Conservation (phyloP, 2,888 invertebrate species). For the Tetranychus truncatus region DNA sequence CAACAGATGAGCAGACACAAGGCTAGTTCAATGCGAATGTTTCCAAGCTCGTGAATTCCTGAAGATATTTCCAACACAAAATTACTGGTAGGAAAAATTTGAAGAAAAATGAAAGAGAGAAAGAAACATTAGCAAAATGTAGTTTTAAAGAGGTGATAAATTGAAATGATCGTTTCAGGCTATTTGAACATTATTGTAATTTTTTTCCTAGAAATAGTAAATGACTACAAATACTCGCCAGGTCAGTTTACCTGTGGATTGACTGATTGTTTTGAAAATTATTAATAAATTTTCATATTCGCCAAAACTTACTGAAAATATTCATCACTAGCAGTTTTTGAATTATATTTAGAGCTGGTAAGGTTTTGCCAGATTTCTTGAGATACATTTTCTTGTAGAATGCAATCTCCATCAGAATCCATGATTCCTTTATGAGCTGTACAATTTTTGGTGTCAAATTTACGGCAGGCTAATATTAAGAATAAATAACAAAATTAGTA, state of each 20-base stretch:
- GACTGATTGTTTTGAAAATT: slow-evolving; percentile 15
- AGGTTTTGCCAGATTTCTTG: slow-evolving; percentile 27
- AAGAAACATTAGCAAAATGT: too few species aligned
- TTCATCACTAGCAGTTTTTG: slow-evolving; percentile 37
- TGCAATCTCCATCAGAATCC: slow-evolving; percentile 31
- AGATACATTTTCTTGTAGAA: slow-evolving; percentile 24
- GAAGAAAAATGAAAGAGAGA: too few species aligned
- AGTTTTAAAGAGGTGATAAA: too few species aligned
- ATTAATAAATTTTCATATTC: background rate
- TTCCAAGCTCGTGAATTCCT: slow-evolving; percentile 29
- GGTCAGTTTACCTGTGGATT: background rate
- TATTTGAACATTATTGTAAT: too few species aligned
- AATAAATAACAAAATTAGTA: too few species aligned
- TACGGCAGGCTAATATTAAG: slow-evolving; percentile 28
- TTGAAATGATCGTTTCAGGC: too few species aligned
- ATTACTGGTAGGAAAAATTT: background rate
- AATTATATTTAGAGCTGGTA: slow-evolving; percentile 27
- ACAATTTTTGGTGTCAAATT: slow-evolving; percentile 32
- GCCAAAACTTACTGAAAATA: slow-evolving; percentile 37
- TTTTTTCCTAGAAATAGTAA: background rate
- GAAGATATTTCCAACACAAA: slow-evolving; percentile 17
- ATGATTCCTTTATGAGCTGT: slow-evolving; percentile 32
- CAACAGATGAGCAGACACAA: slow-evolving; percentile 27
- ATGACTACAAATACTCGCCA: background rate
- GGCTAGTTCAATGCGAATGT: slow-evolving; percentile 27